These are phyloP conservation scores for Chaenocephalus aceratus DNA, from an alignment of 2,113 vertebrate genomes.

Conservation along the genomic window DNA sequence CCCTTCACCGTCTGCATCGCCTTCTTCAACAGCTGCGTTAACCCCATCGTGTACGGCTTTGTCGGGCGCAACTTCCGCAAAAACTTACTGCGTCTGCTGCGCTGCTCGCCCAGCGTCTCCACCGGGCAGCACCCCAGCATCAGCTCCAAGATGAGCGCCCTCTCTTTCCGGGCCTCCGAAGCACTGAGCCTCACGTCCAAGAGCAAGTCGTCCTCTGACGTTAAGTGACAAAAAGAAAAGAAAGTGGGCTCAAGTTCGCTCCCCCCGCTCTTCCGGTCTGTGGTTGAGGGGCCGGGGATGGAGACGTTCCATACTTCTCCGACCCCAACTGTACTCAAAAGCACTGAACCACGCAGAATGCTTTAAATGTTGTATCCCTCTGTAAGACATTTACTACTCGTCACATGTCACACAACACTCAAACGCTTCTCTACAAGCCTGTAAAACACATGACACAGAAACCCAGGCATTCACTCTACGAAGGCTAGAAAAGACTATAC, in stretches of 20 bases:
- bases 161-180: conserved; percentile 90
- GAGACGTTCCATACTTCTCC: conserved; percentile 37
- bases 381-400: conserved; percentile 24
- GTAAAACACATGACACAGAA: not conserved
- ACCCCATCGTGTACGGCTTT: conserved; percentile 95
- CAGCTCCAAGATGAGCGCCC: conserved; percentile 90
- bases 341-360: conserved; percentile 62
- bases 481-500: conserved; percentile 13
- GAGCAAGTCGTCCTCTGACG: conserved; percentile 67
- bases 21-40: conserved; percentile 96
- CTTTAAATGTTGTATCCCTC: conserved; percentile 28
- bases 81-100: conserved; percentile 90
- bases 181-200: conserved; percentile 82
- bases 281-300: conserved; percentile 23
- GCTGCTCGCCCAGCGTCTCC: conserved; percentile 84
- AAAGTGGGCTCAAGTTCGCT: conserved; percentile 5
- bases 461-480: not conserved
- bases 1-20: conserved; percentile 97
- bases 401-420: not conserved
- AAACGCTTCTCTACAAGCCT: not conserved
- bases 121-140: conserved; percentile 85
- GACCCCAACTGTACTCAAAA: conserved; percentile 60
- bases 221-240: conserved; percentile 56
- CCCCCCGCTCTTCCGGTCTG: conserved; percentile 17
- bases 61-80: conserved; percentile 95